Percentiles rank a stretch among this genome's conserved stretches.
Conservation (phyloP, 2,113 vertebrate species). For the Dasyurus viverrinus region DNA sequence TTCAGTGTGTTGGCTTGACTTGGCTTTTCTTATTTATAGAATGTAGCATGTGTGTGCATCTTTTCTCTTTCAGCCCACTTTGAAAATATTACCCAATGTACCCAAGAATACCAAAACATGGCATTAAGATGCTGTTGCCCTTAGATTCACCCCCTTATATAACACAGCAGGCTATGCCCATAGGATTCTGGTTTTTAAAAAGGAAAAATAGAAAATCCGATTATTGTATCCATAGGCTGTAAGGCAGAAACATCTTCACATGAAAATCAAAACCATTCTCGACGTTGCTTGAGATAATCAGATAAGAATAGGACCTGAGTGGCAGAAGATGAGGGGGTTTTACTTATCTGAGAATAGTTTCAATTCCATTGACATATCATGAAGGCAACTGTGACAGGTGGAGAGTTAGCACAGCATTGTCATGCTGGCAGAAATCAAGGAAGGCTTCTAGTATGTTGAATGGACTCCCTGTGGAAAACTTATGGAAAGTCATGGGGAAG, state of each 20-base stretch:
- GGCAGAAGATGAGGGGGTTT: background rate
- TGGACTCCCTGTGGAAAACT: background rate
- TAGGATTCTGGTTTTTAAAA: background rate
- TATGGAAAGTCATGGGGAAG: background rate
- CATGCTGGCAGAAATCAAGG: background rate
- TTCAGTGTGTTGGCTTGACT: slow-evolving; percentile 65
- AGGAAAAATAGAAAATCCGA: background rate
- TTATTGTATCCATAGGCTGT: background rate
- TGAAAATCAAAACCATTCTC: background rate
- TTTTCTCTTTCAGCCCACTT: slow-evolving; percentile 35
- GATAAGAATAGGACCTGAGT: background rate
- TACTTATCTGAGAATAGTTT: background rate
- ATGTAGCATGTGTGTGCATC: slow-evolving; percentile 39
- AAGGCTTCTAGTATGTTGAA: no score
- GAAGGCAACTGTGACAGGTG: background rate
- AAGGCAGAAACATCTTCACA: background rate
- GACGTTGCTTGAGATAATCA: background rate
- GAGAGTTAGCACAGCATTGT: background rate
- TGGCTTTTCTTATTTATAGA: slow-evolving; percentile 63
- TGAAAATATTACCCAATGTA: slow-evolving; percentile 13
- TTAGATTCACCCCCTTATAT: background rate
- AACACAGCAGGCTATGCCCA: background rate
- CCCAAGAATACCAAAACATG: slow-evolving; percentile 23
- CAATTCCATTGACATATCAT: background rate
- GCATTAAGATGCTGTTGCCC: background rate